These are phyloP conservation scores for Xylota sylvarum DNA, from an alignment of 2,888 invertebrate genomes.

Conservation along the genomic window DNA sequence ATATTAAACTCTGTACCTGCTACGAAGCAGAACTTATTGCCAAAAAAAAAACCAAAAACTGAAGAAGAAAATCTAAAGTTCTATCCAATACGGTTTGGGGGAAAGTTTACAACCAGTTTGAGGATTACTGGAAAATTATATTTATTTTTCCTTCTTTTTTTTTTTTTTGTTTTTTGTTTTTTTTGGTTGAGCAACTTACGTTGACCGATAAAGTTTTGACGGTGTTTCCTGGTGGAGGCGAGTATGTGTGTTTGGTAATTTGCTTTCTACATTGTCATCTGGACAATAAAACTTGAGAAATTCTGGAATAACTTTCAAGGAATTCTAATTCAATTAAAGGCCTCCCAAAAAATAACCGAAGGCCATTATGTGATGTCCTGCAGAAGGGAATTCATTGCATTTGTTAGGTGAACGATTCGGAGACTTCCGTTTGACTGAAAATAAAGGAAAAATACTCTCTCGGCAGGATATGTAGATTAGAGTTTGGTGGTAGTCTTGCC, in stretches of 20 bases:
- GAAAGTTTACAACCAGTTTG: constrained; percentile 45
- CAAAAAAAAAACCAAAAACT: background rate
- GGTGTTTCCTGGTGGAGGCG: constrained; percentile 13
- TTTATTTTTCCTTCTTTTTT: constrained; percentile 1
- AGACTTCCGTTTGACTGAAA: background rate
- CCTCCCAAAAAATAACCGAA: background rate
- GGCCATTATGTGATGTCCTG: constrained; percentile 21
- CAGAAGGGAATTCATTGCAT: constrained; percentile 20
- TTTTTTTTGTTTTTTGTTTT: constrained; percentile 10
- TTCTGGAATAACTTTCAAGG: constrained; percentile 16
- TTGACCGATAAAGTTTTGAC: constrained; percentile 39
- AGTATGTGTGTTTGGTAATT: constrained; percentile 22
- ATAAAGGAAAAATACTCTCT: background rate
- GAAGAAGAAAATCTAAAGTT: background rate
- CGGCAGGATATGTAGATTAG: background rate
- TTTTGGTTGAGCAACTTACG: constrained; percentile 3
- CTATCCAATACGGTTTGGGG: background rate
- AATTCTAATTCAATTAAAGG: constrained; percentile 32
- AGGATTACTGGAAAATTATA: constrained; percentile 30
- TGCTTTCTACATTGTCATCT: constrained; percentile 32
- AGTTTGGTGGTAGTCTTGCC: background rate
- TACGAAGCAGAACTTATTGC: constrained; percentile 11
- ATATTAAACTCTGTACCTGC: constrained; percentile 30
- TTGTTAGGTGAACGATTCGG: background rate
- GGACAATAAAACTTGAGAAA: constrained; percentile 43